phyloP scores from a whole-genome alignment of 2,888 invertebrate species.

The Eumacrocentrus americanus region DNA sequence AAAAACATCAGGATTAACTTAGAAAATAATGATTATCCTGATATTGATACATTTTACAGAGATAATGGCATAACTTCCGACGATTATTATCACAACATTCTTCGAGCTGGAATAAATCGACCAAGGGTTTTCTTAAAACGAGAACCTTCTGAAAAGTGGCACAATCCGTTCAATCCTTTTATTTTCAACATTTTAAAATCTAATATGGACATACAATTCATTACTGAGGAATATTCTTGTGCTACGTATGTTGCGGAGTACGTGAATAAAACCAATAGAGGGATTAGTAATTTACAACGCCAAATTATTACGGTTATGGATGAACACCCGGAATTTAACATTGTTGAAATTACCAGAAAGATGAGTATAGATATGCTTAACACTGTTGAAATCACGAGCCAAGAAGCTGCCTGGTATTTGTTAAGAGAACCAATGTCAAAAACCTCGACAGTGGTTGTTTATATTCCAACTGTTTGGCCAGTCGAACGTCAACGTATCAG shows the following conservation, averaged over 20 bases:
- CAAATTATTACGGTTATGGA: constrained; percentile 34
- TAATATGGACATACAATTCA: constrained; percentile 38
- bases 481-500: constrained; percentile 51
- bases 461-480: constrained; percentile 43
- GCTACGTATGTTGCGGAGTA: constrained; percentile 41
- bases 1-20: no score
- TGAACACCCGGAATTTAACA: constrained; percentile 51
- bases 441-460: constrained; percentile 41
- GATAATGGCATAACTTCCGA: no score
- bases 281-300: constrained; percentile 40
- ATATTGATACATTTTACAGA: no score
- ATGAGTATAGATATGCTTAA: constrained; percentile 51
- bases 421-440: constrained; percentile 58
- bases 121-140: no score
- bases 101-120: no score
- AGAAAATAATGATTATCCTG: no score
- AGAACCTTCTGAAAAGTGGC: no score
- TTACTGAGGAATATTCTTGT: constrained; percentile 34
- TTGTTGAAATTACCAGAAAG: constrained; percentile 40
- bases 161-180: no score
- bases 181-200: constrained; percentile 33
- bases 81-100: no score
- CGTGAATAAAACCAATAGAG: constrained; percentile 40
- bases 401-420: constrained; percentile 61
- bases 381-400: constrained; percentile 50